Base-by-base conservation (phyloP, 2,113 vertebrate genomes). In the Hipposideros armiger region DNA sequence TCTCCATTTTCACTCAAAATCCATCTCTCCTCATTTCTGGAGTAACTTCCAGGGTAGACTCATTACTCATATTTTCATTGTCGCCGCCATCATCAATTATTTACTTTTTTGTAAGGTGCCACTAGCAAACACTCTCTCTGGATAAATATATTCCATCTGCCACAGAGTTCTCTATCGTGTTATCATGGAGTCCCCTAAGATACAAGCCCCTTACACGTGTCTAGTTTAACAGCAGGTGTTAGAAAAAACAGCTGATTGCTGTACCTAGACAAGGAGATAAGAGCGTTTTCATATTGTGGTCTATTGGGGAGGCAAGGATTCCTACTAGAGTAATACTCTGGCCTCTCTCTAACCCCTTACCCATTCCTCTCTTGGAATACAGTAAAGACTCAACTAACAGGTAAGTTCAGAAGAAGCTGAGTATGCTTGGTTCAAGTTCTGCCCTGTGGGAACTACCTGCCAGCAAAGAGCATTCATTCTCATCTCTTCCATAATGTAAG, bases 131-230 rank as follows among this genome's bases (percentile, higher is more conserved):
- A 70, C 42, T 90, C 52, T 88, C 80, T 95, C 86, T 96, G 58
- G 89, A 86, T 69, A 96, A 95, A 95, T 94, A 96, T 78, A 69
- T 87, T 86, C 89, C 91, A 93, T 94, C 86, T 96, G 86, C 32
- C 69, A 87, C 10, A 10, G 60, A 64, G n/a, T 84, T 74, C 73
- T 66, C 36, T 54, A 45, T 81, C 20, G 36, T 85, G 90, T 97
- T 97, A 72, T 89, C 74, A 96, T 85, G 91, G 91, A 70, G 47
- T 94, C 32, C 22, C 36, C 20, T 4, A 50, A 96, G 80, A 11
- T 62, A 67, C 2, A 45, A 82, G 72, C 70, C 67, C 42, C 70
- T 96, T 88, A 82, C 15, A 56, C 70, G 66, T 73, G 54, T 11
- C 42, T 84, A 84, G 28, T 67, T 92, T 54, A 90, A 80, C 70